phyloP scores from a whole-genome alignment of 2,113 vertebrate species.

The Anguilla rostrata region DNA sequence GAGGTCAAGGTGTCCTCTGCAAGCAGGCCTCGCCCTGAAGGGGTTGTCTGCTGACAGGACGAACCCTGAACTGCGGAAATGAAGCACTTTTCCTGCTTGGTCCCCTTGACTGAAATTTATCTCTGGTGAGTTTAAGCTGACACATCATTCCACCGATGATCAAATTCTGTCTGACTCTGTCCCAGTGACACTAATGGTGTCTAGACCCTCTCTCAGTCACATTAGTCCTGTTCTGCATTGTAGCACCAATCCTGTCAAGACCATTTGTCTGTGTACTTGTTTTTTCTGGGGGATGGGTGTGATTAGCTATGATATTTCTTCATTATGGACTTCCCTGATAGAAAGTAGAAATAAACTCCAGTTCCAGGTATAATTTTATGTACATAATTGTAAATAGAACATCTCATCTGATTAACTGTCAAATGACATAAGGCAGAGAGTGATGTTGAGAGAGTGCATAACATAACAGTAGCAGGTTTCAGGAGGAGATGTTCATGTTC shows the following conservation, averaged over 20 bases:
- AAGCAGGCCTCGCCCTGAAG: conserved; percentile 11
- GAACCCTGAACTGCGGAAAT: conserved; percentile 43
- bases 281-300: not conserved
- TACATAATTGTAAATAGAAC: not conserved
- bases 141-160: not conserved
- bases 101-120: conserved; percentile 23
- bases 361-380: not conserved
- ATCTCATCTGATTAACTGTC: not conserved
- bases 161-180: no score
- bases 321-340: not conserved
- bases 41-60: conserved; percentile 28
- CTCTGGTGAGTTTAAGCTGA: conserved; percentile 41
- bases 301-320: not conserved
- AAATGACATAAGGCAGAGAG: not conserved
- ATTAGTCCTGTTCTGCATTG: not conserved
- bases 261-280: not conserved
- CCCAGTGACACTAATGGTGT: no score
- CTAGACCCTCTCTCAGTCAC: not conserved
- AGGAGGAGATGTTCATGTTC: not conserved
- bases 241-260: not conserved
- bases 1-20: not conserved
- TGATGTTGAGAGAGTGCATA: not conserved
- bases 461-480: not conserved
- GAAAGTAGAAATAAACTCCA: not conserved
- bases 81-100: conserved; percentile 26